These are phyloP conservation scores for Pterostichus madidus DNA, from an alignment of 2,888 invertebrate species.

Conservation along the genomic window DNA sequence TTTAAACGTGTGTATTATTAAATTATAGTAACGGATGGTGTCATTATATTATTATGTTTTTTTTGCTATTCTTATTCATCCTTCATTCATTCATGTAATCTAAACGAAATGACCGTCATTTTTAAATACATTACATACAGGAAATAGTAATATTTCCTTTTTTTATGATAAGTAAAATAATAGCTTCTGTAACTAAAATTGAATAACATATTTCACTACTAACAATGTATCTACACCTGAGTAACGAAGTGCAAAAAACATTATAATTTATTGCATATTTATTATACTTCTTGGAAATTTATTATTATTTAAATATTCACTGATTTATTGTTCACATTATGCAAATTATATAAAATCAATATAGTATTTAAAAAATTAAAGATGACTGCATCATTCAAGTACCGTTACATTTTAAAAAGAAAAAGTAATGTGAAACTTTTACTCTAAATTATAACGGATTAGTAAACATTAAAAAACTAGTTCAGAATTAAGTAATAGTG, in stretches of 20 bases:
- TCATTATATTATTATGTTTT: slow-evolving; percentile 20
- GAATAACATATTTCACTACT: neutral
- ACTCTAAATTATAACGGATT: neutral
- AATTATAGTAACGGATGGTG: slow-evolving; percentile 7
- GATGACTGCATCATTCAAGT: neutral
- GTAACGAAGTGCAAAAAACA: neutral
- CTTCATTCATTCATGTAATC: neutral
- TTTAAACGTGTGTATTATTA: neutral
- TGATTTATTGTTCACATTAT: slow-evolving; percentile 1
- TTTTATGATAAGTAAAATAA: no score
- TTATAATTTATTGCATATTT: neutral
- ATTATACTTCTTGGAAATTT: neutral
- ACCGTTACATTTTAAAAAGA: neutral
- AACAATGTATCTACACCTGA: neutral
- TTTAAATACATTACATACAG: neutral
- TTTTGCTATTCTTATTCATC: neutral
- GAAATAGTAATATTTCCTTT: no score
- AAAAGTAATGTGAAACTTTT: neutral
- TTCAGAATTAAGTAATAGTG: slow-evolving; percentile 31
- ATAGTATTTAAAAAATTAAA: neutral
- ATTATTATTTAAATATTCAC: slow-evolving; percentile 5
- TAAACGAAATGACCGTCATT: no score
- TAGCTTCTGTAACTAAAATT: no score
- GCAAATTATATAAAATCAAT: no score
- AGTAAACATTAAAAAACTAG: neutral